Evolutionary conservation across 2,797 vertebrate genomes (phyloP), one percentile per base, ranked within the genome.

Genomic region (Aeoliscus strigatus): DNA sequence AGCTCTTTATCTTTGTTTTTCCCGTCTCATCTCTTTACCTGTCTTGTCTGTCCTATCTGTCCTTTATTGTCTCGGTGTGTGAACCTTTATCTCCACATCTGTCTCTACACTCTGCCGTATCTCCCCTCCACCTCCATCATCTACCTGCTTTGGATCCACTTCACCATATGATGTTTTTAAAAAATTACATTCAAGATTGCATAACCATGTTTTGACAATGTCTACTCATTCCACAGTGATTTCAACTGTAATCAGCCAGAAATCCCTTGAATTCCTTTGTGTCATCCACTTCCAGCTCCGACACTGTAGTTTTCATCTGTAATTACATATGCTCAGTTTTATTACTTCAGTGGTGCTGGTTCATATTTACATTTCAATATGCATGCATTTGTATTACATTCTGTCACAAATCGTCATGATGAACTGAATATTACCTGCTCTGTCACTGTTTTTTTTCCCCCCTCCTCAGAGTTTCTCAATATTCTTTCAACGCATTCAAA

Each of bases 1-100:
- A 73, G 56, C 61, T 66, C 44, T 81, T 73, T 62, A 79, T 82
- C 76, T 66, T 67, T 57, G 56, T 67, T 72, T 62, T 55, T 39
- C 24, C 33, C n/a, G 30, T 63, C 41, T 60, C 54, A 43, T 80
- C 47, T 60, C 27, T 49, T 49, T 59, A 44, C 56, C 57, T 40
- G 56, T 64, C 61, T 66, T 36, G 52, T 56, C 61, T 63, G 39
- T 67, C 34, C 54, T 51, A 66, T 69, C 72, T 48, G 57, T 71
- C 62, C 48, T 63, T 41, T 25, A 36, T 45, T 50, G 48, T 68
- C 60, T 75, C 33, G 14, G 27, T 64, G 40, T 36, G 39, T 42
- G 15, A 58, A 36, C 34, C 51, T 57, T 63, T 70, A 73, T 79
- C 63, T 63, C 11, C 14, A 18, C 47, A 61, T 66, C 57, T 25